These are phyloP conservation scores for Drosophila rellima DNA, from an alignment of 2,888 invertebrate species.

Conservation along the genomic window DNA sequence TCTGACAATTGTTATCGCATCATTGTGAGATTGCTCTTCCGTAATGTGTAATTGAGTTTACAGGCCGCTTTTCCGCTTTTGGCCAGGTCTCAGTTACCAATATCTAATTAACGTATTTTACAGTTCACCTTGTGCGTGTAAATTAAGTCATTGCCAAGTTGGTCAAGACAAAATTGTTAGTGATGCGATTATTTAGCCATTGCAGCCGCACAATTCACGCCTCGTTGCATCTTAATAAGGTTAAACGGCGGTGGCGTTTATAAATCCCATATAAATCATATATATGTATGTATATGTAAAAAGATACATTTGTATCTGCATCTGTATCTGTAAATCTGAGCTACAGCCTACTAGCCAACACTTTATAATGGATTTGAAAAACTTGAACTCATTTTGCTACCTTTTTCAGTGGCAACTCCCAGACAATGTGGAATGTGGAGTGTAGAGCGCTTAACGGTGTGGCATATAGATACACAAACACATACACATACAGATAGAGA, in stretches of 20 bases:
- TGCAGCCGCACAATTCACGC: constrained; percentile 61
- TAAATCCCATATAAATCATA: constrained; percentile 11
- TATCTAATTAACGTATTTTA: constrained; percentile 28
- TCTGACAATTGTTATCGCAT: constrained; percentile 2
- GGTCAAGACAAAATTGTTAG: constrained; percentile 37
- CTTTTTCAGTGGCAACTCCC: constrained; percentile 36
- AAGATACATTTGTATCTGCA: constrained; percentile 12
- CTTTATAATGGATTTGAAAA: constrained; percentile 6
- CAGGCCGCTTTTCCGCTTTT: neutral
- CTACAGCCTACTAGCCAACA: constrained; percentile 2
- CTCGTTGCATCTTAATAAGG: constrained; percentile 47
- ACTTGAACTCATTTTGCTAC: constrained; percentile 50
- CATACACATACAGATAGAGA: constrained; percentile 12
- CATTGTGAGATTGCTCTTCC: constrained; percentile 23
- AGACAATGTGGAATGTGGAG: constrained; percentile 30
- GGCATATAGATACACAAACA: constrained; percentile 17
- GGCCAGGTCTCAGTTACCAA: constrained; percentile 17
- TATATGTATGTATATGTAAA: neutral
- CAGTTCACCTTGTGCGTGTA: constrained; percentile 46
- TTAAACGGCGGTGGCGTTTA: constrained; percentile 19
- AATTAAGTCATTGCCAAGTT: constrained; percentile 55
- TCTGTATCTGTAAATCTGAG: neutral
- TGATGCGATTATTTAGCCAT: constrained; percentile 21
- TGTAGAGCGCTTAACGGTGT: constrained; percentile 22
- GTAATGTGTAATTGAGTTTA: constrained; percentile 7